Conservation (phyloP, 2,113 vertebrate species). For the Psittacus erithacus region DNA sequence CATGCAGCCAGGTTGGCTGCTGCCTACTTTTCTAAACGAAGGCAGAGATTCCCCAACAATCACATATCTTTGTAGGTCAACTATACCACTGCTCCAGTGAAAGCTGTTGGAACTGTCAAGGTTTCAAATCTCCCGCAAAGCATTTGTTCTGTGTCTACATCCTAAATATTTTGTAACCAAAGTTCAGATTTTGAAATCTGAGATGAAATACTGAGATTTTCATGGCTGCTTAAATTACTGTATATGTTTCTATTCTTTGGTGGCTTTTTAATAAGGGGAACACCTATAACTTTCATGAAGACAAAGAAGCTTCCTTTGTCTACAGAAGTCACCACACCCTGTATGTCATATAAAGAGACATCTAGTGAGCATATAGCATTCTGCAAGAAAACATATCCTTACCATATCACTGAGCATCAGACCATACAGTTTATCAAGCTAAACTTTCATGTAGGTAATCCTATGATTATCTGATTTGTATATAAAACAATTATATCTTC, state of each 20-base stretch:
- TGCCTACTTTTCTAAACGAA: not conserved
- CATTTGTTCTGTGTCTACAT: not conserved
- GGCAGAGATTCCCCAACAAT: not conserved
- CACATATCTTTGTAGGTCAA: not conserved
- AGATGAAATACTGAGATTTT: not conserved
- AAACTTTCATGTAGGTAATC: not conserved
- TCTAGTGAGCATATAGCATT: not conserved
- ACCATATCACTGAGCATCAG: not conserved
- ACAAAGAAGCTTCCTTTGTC: constrained; percentile 24
- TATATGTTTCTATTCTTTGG: not conserved
- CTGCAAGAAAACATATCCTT: not conserved
- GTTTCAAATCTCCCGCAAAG: not conserved
- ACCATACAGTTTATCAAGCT: not conserved
- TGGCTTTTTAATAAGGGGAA: not conserved
- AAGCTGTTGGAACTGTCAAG: not conserved
- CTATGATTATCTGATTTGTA: not conserved
- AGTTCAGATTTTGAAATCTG: not conserved
- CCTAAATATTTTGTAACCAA: not conserved
- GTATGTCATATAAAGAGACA: not conserved
- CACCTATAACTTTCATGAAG: not conserved
- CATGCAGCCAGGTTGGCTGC: not conserved
- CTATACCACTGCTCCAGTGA: not conserved
- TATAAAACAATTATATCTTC: not conserved
- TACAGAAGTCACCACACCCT: not conserved
- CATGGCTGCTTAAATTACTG: not conserved